These are phyloP conservation scores for Cephalophus harveyi DNA, from an alignment of 2,113 vertebrate genomes.

Conservation along the genomic window DNA sequence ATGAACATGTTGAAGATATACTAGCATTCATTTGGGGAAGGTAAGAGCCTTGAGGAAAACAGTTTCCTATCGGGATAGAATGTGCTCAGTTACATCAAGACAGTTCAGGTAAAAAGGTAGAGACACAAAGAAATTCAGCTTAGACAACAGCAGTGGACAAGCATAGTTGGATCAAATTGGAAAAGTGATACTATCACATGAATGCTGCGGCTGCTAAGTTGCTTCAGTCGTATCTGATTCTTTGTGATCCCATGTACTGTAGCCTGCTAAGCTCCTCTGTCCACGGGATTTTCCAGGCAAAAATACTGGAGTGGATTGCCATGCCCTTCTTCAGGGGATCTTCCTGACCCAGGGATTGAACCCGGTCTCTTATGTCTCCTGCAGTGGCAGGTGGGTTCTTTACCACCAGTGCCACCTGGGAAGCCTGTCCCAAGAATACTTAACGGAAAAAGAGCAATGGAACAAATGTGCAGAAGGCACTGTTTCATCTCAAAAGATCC, in stretches of 20 bases:
- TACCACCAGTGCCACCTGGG: background rate
- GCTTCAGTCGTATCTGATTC: background rate
- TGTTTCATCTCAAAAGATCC: background rate
- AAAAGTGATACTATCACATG: background rate
- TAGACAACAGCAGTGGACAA: background rate
- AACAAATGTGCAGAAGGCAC: background rate
- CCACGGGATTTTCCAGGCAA: background rate
- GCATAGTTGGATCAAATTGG: background rate
- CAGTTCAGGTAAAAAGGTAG: background rate
- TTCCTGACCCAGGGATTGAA: background rate
- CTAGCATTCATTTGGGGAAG: background rate
- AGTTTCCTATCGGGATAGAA: background rate
- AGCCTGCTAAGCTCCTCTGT: background rate
- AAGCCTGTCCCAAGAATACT: background rate
- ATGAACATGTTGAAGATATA: background rate
- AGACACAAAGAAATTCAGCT: background rate
- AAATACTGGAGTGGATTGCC: background rate
- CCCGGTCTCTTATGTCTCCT: background rate
- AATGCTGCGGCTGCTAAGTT: background rate
- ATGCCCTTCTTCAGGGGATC: background rate
- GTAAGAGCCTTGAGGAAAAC: background rate
- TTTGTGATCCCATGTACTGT: background rate
- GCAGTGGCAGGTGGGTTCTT: background rate
- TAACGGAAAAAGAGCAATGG: background rate
- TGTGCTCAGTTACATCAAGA: background rate